Conservation (phyloP, 2,113 vertebrate species). For the Bucco capensis region DNA sequence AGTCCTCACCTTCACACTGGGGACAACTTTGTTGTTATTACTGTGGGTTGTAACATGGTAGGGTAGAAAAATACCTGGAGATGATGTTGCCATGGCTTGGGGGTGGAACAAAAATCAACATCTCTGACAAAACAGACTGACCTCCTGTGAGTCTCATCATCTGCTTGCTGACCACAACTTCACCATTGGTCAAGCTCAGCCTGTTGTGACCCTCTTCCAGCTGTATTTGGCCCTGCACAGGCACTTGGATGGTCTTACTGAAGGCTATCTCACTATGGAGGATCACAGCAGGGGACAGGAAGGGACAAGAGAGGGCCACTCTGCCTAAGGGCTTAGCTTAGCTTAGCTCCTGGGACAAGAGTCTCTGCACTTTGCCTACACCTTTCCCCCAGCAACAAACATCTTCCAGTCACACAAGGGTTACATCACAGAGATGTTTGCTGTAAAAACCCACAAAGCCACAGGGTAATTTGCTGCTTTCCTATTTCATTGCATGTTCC, state of each 20-base stretch:
- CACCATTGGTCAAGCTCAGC: background rate
- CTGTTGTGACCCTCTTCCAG: background rate
- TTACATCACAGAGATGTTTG: background rate
- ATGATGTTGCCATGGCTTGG: background rate
- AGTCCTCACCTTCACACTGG: too few relatives aligned
- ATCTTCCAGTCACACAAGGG: background rate
- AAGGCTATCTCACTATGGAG: background rate
- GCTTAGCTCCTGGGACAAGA: background rate
- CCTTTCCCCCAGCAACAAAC: background rate
- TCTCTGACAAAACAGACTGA: background rate
- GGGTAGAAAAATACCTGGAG: background rate
- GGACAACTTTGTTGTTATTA: background rate
- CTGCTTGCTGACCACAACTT: background rate
- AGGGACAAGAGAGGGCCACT: background rate
- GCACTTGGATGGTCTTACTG: background rate
- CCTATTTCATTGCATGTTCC: background rate
- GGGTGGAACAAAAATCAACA: background rate
- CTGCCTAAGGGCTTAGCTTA: background rate
- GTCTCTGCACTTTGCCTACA: background rate
- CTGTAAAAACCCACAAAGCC: background rate
- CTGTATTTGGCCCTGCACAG: background rate
- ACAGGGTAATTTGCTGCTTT: background rate
- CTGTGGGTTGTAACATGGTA: accelerated
- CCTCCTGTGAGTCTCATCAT: accelerated
- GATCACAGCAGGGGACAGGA: background rate